phyloP scores from a whole-genome alignment of 1,140 invertebrate species.

The Drosophila miranda region DNA sequence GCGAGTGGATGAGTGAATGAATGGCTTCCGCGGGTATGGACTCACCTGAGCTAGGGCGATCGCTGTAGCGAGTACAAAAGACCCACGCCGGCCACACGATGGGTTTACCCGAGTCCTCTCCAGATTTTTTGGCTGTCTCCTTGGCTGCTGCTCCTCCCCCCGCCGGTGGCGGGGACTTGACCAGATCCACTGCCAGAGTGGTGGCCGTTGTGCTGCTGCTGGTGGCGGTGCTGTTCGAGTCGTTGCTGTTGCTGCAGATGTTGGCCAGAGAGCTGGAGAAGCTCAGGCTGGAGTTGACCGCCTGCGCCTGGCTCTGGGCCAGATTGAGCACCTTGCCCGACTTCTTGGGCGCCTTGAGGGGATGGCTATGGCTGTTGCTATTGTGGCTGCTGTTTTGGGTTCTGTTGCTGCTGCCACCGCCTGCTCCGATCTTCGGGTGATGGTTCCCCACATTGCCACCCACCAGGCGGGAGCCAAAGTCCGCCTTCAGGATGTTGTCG shows the following conservation, averaged over 20 bases:
- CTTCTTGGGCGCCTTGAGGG: slow-evolving; percentile 52
- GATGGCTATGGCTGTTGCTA: slow-evolving; percentile 2
- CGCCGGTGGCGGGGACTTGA: slow-evolving; percentile 51
- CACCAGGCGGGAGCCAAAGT: slow-evolving; percentile 90
- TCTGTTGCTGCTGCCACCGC: slow-evolving; percentile 12
- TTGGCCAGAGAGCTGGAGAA: slow-evolving; percentile 74
- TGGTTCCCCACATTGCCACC: not conserved
- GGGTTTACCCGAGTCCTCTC: slow-evolving; percentile 65
- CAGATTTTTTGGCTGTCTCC: slow-evolving; percentile 14
- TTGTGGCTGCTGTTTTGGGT: slow-evolving; percentile 17
- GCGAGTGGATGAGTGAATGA: slow-evolving; percentile 4
- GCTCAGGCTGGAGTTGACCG: slow-evolving; percentile 51
- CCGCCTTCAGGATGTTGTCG: slow-evolving; percentile 95
- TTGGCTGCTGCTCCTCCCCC: slow-evolving; percentile 3
- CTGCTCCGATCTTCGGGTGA: slow-evolving; percentile 8
- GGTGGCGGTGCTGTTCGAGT: slow-evolving; percentile 76
- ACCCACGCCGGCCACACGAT: slow-evolving; percentile 94
- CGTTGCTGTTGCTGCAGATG: slow-evolving; percentile 80
- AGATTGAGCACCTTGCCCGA: slow-evolving; percentile 50
- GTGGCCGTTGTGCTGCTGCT: slow-evolving; percentile 70
- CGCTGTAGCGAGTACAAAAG: slow-evolving; percentile 96
- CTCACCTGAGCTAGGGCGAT: slow-evolving; percentile 95
- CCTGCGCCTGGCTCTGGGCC: slow-evolving; percentile 44
- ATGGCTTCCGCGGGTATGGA: not conserved
- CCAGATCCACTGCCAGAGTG: slow-evolving; percentile 53